Evolutionary conservation across 2,888 invertebrate genomes (phyloP).

Genomic region (Eristalis tenax): DNA sequence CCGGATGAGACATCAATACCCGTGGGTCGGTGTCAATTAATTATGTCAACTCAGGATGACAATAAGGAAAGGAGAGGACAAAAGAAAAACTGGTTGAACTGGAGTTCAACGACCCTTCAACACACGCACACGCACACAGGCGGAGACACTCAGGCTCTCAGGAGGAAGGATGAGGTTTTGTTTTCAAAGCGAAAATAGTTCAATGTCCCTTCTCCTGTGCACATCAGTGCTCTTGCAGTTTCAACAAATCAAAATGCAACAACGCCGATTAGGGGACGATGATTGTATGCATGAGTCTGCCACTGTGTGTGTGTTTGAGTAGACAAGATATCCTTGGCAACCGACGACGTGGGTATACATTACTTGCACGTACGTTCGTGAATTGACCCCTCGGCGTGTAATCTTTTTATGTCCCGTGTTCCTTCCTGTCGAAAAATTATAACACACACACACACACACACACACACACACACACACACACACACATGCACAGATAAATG

Average conservation of each 20-base stretch:
- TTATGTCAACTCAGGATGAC: constrained; percentile 34
- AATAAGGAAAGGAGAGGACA: background rate
- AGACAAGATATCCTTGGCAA: constrained; percentile 19
- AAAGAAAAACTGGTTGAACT: constrained; percentile 17
- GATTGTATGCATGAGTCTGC: background rate
- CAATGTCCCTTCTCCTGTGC: constrained; percentile 25
- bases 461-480: too few relatives aligned
- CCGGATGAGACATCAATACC: constrained; percentile 3
- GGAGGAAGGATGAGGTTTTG: constrained; percentile 19
- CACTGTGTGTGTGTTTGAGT: background rate
- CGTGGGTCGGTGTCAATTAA: constrained; percentile 24
- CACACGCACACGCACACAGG: background rate
- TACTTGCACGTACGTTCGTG: constrained; percentile 8
- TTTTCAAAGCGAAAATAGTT: constrained; percentile 25
- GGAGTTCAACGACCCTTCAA: constrained; percentile 57
- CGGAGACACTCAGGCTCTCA: constrained; percentile 23
- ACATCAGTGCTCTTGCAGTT: constrained; percentile 16
- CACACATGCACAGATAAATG: background rate
- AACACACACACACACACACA: background rate
- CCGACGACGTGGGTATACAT: background rate
- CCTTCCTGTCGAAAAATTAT: background rate
- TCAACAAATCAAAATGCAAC: constrained; percentile 49
- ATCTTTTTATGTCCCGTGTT: constrained; percentile 23
- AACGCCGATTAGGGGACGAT: constrained; percentile 23
- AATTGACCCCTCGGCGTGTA: constrained; percentile 39